Conservation (phyloP, 1,140 invertebrate genomes). For the Neodiprion virginianus region DNA sequence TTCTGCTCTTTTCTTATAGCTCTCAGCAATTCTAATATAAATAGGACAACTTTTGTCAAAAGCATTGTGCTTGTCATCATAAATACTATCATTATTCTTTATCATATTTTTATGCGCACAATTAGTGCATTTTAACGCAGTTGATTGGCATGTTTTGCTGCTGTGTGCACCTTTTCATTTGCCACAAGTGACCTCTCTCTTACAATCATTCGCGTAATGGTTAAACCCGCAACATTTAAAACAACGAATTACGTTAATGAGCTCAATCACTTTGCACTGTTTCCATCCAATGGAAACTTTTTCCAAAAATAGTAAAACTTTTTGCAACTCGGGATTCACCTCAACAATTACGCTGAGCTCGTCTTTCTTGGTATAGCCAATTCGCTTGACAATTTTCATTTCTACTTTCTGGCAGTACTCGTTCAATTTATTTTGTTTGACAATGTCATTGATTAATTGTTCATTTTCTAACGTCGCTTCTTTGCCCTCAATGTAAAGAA, state of each 20-base stretch:
- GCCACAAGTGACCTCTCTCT: constrained; percentile 14
- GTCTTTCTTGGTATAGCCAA: constrained; percentile 3
- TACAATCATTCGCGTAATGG: constrained; percentile 19
- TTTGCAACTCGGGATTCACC: constrained; percentile 17
- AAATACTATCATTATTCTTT: constrained; percentile 11
- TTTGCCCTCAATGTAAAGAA: constrained; percentile 15
- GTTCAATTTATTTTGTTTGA: constrained; percentile 15
- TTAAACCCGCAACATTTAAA: constrained; percentile 19
- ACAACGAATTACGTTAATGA: constrained; percentile 18
- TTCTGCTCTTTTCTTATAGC: constrained; percentile 18
- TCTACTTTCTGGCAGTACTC: constrained; percentile 15
- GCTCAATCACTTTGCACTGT: constrained; percentile 13
- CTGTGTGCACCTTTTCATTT: constrained; percentile 18
- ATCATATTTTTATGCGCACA: constrained; percentile 19
- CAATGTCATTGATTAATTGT: constrained; percentile 13
- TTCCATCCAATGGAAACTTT: constrained; percentile 18
- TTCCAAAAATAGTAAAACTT: constrained; percentile 15
- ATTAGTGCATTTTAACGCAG: constrained; percentile 20
- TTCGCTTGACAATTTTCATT: constrained; percentile 21
- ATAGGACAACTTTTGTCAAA: constrained; percentile 14
- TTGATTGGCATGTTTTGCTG: constrained; percentile 17
- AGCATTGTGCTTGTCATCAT: constrained; percentile 21
- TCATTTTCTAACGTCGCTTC: constrained; percentile 15
- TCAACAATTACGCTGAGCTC: constrained; percentile 18
- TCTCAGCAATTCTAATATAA: constrained; percentile 18